A percentile compares a stretch with the other conserved stretches of the same genome.
phyloP scores from a whole-genome alignment of 1,140 invertebrate genomes.

The Lerema accius region DNA sequence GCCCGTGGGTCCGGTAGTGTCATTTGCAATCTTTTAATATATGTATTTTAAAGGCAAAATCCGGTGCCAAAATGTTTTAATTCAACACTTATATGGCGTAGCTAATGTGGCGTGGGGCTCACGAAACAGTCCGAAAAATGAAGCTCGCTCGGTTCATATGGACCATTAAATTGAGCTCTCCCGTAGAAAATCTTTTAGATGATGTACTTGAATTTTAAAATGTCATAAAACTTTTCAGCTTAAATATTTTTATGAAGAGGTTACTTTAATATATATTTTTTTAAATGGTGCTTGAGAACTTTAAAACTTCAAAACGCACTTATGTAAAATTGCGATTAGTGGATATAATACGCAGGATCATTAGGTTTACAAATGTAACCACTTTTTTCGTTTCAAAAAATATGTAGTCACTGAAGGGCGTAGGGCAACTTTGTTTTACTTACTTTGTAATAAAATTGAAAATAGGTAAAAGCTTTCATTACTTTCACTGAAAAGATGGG shows the following conservation, averaged over 20 bases:
- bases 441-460: no score
- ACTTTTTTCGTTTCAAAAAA: no score
- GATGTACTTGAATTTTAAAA: constrained; percentile 25
- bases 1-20: constrained; percentile 39
- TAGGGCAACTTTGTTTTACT: no score
- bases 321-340: no score
- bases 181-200: constrained; percentile 17
- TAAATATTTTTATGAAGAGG: not conserved
- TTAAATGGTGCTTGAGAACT: no score
- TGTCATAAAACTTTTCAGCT: constrained; percentile 9
- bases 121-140: constrained; percentile 61
- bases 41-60: constrained; percentile 51
- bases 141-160: constrained; percentile 47
- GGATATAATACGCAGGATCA: no score
- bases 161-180: constrained; percentile 39
- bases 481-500: no score
- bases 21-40: constrained; percentile 61
- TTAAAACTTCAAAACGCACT: no score
- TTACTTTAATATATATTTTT: no score
- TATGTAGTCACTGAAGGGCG: no score
- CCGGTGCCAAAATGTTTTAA: constrained; percentile 65
- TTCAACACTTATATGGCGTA: constrained; percentile 50
- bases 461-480: no score
- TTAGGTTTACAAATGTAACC: no score
- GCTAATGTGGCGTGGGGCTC: constrained; percentile 30